phyloP scores from a whole-genome alignment of 2,113 vertebrate species.

The Hyperopisus bebe region DNA sequence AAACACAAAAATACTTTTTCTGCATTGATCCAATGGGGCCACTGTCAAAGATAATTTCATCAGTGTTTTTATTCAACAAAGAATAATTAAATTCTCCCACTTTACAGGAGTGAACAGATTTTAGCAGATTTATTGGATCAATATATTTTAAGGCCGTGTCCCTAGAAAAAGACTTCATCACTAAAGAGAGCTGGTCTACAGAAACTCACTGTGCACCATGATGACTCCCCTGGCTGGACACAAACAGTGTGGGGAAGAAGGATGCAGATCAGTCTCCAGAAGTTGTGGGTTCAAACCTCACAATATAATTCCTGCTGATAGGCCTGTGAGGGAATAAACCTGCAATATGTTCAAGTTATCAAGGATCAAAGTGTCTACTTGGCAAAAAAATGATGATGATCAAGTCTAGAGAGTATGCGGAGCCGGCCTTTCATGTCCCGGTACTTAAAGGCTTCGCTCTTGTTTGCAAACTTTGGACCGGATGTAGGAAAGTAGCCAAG shows the following conservation, averaged over 20 bases:
- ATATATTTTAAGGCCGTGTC: background rate
- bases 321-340: background rate
- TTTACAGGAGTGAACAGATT: background rate
- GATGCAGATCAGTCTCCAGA: background rate
- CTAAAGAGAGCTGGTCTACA: background rate
- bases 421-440: background rate
- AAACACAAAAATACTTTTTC: conserved; percentile 30
- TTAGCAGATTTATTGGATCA: background rate
- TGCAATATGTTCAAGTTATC: background rate
- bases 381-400: background rate
- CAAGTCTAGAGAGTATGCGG: background rate
- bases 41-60: background rate
- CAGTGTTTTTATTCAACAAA: background rate
- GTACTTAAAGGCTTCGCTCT: background rate
- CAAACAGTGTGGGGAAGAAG: background rate
- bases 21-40: conserved; percentile 12
- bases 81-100: background rate
- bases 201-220: background rate
- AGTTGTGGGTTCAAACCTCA: background rate
- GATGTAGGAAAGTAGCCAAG: background rate
- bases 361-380: background rate
- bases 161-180: background rate
- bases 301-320: background rate
- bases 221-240: background rate
- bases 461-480: background rate